Evolutionary conservation across 2,888 invertebrate species (phyloP).

Genomic region (Stenchaetothrips biformis): DNA sequence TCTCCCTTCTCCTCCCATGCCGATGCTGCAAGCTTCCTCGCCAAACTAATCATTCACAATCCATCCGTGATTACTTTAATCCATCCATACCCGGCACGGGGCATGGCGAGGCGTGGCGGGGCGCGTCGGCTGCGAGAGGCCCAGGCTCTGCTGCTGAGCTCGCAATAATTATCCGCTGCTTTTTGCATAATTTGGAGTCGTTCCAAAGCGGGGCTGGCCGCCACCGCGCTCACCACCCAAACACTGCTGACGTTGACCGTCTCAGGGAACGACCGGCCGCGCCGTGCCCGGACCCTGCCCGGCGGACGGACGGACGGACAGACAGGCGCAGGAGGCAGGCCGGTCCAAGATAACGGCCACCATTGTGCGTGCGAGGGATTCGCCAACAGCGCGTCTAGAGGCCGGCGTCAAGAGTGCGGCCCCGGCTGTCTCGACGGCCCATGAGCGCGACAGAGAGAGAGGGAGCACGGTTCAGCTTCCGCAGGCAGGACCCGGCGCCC

Average conservation of each 20-base stretch:
- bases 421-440: neutral
- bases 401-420: neutral
- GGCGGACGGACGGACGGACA: neutral
- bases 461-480: neutral
- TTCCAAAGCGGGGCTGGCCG: neutral
- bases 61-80: no score
- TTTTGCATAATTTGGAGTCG: slow-evolving; percentile 9
- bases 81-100: no score
- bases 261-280: neutral
- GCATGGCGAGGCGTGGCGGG: no score
- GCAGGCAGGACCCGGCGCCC: neutral
- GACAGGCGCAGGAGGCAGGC: neutral
- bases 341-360: neutral
- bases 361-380: slow-evolving; percentile 4
- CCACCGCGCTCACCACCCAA: neutral
- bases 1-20: no score
- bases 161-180: neutral
- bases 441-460: neutral
- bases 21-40: no score
- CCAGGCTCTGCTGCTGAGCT: neutral
- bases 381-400: neutral
- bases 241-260: slow-evolving; percentile 20
- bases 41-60: no score
- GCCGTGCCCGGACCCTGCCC: no score
- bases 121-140: no score